Percentiles rank a stretch among this genome's conserved stretches.
Evolutionary conservation across 2,113 vertebrate species (phyloP).

Genomic region (Apeltes quadracus): DNA sequence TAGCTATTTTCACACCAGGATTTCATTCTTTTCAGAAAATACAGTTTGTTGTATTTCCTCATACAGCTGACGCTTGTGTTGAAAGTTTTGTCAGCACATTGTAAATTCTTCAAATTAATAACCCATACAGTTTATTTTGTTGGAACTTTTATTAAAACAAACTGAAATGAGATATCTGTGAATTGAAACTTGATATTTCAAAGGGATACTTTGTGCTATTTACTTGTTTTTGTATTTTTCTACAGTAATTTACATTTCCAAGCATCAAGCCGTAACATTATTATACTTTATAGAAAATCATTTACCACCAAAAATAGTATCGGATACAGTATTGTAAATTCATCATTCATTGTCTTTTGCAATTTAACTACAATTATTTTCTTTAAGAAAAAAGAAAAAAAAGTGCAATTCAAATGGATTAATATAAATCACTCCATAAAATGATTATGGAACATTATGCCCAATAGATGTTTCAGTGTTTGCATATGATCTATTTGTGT

Average conservation of each 20-base stretch:
- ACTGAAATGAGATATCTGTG: neutral
- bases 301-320: neutral
- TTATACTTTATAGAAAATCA: neutral
- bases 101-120: neutral
- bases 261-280: neutral
- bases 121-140: neutral
- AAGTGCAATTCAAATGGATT: neutral
- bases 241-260: neutral
- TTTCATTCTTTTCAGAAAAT: neutral
- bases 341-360: neutral
- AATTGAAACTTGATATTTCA: neutral
- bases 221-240: neutral
- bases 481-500: neutral
- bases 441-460: neutral
- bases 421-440: neutral
- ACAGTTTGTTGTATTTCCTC: neutral
- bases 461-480: neutral
- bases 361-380: neutral
- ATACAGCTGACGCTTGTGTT: neutral
- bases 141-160: conserved; percentile 33
- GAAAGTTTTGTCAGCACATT: too few species aligned
- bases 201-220: neutral
- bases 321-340: neutral
- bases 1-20: neutral
- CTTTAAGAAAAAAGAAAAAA: too few species aligned